These are phyloP conservation scores for Heliconius hermathena DNA, from an alignment of 1,140 invertebrate genomes.

Conservation along the genomic window DNA sequence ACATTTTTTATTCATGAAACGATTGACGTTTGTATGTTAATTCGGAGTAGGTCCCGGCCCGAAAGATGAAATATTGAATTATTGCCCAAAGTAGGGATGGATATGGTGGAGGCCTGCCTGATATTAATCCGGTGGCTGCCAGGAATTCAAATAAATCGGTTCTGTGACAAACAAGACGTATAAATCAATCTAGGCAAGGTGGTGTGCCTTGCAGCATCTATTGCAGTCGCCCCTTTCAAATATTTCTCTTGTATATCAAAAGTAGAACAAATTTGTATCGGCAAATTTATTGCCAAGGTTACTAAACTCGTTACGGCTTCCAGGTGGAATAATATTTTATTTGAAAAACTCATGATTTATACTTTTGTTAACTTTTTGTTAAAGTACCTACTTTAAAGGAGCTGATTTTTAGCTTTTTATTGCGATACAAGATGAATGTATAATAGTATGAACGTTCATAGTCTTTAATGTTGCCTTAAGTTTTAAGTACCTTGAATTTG, in stretches of 20 bases:
- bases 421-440: too few relatives aligned
- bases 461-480: too few relatives aligned
- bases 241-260: slow-evolving; percentile 67
- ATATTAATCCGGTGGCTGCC: slow-evolving; percentile 78
- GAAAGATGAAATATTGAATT: slow-evolving; percentile 81
- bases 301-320: slow-evolving; percentile 76
- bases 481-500: background rate
- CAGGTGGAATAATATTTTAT: slow-evolving; percentile 63
- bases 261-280: slow-evolving; percentile 76
- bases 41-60: slow-evolving; percentile 71
- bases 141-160: slow-evolving; percentile 82
- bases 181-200: slow-evolving; percentile 82
- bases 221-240: slow-evolving; percentile 65
- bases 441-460: too few relatives aligned
- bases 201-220: slow-evolving; percentile 69
- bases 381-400: background rate
- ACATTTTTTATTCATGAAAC: slow-evolving; percentile 82
- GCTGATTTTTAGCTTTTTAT: background rate
- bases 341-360: background rate
- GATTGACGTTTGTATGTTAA: slow-evolving; percentile 82
- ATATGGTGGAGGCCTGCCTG: slow-evolving; percentile 73
- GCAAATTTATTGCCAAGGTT: slow-evolving; percentile 75
- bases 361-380: background rate
- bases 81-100: slow-evolving; percentile 72
- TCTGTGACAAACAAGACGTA: slow-evolving; percentile 82